Evolutionary conservation across 2,797 vertebrate species (phyloP).

Genomic region (Neosilurus hyrtlii): DNA sequence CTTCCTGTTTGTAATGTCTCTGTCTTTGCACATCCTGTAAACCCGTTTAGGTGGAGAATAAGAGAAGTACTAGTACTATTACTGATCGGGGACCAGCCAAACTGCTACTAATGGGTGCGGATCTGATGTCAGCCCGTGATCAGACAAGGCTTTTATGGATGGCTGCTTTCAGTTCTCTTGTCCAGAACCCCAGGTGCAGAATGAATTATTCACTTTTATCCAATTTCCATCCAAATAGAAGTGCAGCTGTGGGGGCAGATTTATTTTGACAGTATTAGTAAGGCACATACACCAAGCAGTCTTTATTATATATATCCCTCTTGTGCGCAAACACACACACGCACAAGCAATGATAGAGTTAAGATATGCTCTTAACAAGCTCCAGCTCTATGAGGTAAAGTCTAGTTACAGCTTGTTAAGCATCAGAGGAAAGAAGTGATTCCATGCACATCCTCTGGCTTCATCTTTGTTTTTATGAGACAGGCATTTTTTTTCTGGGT

Average conservation of each 20-base stretch:
- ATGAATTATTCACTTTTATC: conserved; percentile 41
- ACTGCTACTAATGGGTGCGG: neutral
- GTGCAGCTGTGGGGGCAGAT: conserved; percentile 29
- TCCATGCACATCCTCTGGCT: conserved; percentile 43
- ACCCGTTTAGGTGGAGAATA: neutral
- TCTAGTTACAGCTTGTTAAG: conserved; percentile 12
- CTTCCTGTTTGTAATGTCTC: conserved; percentile 6
- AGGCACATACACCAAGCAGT: neutral
- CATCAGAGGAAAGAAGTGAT: neutral
- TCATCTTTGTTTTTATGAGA: conserved; percentile 67
- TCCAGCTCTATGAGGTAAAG: conserved; percentile 8
- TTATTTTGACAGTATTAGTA: conserved; percentile 29
- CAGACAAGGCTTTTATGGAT: conserved; percentile 35
- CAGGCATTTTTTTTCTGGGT: neutral
- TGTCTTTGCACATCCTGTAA: neutral
- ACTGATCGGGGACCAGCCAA: conserved; percentile 32
- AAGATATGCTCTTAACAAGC: conserved; percentile 2
- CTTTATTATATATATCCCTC: neutral
- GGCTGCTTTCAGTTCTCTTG: conserved; percentile 12
- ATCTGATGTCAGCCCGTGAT: conserved; percentile 30
- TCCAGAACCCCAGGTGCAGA: conserved; percentile 14
- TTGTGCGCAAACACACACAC: neutral
- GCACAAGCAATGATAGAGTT: neutral
- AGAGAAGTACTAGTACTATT: conserved; percentile 1
- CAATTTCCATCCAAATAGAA: conserved; percentile 41